These are phyloP conservation scores for Styela plicata DNA, from an alignment of 23 tunicate genomes.

Conservation along the genomic window DNA sequence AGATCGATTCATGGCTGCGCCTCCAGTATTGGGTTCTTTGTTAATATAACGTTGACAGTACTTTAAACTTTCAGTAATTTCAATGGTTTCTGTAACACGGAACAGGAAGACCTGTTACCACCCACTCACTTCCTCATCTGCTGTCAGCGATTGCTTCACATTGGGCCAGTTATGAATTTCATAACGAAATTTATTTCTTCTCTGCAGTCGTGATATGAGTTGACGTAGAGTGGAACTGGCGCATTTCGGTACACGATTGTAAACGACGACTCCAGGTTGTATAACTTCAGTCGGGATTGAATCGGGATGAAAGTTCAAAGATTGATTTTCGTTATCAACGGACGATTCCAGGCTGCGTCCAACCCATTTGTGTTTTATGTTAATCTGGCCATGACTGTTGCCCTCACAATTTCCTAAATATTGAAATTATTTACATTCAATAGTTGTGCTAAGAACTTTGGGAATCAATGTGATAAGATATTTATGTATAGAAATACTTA, in stretches of 20 bases:
- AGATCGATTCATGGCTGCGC: too few relatives aligned
- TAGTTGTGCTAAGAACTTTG: too few relatives aligned
- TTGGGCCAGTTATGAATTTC: slow-evolving; percentile 29
- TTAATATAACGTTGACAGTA: too few relatives aligned
- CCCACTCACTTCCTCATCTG: background rate
- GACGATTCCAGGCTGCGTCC: background rate
- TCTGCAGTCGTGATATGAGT: background rate
- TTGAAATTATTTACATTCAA: too few relatives aligned
- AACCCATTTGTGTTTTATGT: too few relatives aligned
- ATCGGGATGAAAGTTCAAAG: background rate
- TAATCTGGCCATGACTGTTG: too few relatives aligned
- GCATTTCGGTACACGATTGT: slow-evolving; percentile 30
- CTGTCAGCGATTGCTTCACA: slow-evolving; percentile 17
- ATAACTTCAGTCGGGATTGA: background rate
- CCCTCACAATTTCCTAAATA: background rate
- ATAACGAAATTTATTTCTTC: slow-evolving; percentile 7
- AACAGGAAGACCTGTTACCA: too few relatives aligned
- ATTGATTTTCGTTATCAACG: background rate
- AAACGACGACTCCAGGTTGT: background rate
- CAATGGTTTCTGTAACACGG: too few relatives aligned
- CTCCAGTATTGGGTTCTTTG: too few relatives aligned
- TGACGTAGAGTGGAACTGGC: slow-evolving; percentile 15
- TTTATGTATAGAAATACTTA: too few relatives aligned
- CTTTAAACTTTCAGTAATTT: too few relatives aligned
- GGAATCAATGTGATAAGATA: too few relatives aligned